A percentile compares a stretch with the other conserved stretches of the same genome.
phyloP scores from a whole-genome alignment of 1,140 invertebrate genomes.

The Sipha flava region DNA sequence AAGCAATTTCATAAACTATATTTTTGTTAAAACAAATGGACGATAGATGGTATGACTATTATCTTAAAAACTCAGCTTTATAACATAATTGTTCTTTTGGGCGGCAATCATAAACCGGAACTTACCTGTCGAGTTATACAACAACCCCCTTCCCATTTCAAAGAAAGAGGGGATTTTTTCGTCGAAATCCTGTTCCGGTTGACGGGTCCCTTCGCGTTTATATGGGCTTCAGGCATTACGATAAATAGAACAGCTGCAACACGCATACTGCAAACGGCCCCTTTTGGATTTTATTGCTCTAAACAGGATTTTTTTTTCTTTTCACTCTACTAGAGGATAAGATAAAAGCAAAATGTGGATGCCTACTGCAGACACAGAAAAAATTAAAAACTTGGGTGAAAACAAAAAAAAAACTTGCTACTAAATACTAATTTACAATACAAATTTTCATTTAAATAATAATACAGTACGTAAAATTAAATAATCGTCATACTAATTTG shows the following conservation, averaged over 20 bases:
- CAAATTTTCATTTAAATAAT: background rate
- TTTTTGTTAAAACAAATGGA: background rate
- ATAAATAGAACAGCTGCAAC: conserved; percentile 22
- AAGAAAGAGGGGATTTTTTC: background rate
- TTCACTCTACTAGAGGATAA: background rate
- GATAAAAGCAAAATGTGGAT: conserved; percentile 1
- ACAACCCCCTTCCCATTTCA: background rate
- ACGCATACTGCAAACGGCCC: background rate
- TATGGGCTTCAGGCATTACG: background rate
- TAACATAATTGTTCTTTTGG: background rate
- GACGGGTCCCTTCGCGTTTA: conserved; percentile 4
- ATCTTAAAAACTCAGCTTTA: background rate
- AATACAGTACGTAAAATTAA: background rate
- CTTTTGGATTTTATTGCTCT: background rate
- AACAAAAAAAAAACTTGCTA: no score
- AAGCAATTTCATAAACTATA: background rate
- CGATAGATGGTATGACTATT: no score
- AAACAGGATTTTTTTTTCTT: conserved; percentile 25
- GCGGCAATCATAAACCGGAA: background rate
- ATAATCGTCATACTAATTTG: no score
- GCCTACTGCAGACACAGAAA: background rate
- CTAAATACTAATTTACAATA: background rate
- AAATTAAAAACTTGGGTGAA: background rate
- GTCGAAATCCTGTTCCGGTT: conserved; percentile 29
- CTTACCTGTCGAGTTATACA: background rate